Base-by-base conservation (phyloP, 2,888 invertebrate genomes). In the Lithosia quadra region DNA sequence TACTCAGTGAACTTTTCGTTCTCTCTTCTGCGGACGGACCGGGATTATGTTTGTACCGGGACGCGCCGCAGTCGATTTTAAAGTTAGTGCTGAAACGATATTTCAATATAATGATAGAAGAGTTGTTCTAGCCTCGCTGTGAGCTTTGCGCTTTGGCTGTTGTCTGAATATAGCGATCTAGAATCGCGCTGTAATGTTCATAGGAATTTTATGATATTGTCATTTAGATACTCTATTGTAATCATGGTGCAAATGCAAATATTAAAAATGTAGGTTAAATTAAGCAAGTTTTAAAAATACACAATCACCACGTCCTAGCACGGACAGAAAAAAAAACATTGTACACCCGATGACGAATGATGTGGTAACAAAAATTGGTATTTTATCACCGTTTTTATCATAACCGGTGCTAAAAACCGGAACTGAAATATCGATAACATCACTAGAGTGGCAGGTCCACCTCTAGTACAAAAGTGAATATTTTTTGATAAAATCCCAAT, bases 401-500 rank as follows among this genome's bases (percentile, higher is more conserved):
- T 43, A 62, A 65, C 69, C 49, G 60, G 55, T 56, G 33, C 0
- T 55, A 22, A 67, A 69, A 63, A 69, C 64, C 69, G 60, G 22
- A 58, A 71, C 69, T 71, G 60, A 65, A 72, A 74, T 63, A 72
- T 76, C 65, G 63, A 73, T 75, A 75, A 76, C 78, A 77, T 36
- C 72, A 76, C 80, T 79, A 79, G 77, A 66, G 76, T 85, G 86
- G 87, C 86, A 75, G 86, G 87, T 39, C 85, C 86, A 87, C 81
- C 78, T 70, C 81, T 79, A 79, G 81, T 76, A 62, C 28, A 36
- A 60, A 75, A 75, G 10, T 71, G 10, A 71, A 71, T 71, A 71
- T 64, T 74, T 67, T 73, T 67, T 74, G 68, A 83, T 85, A 84
- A 88, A 90, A 89, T 91, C 86, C 88, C 90, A 92, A 86, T 84